A percentile compares a stretch with the other conserved stretches of the same genome.
Conservation (phyloP, 2,113 vertebrate genomes). For the Ammospiza caudacuta region DNA sequence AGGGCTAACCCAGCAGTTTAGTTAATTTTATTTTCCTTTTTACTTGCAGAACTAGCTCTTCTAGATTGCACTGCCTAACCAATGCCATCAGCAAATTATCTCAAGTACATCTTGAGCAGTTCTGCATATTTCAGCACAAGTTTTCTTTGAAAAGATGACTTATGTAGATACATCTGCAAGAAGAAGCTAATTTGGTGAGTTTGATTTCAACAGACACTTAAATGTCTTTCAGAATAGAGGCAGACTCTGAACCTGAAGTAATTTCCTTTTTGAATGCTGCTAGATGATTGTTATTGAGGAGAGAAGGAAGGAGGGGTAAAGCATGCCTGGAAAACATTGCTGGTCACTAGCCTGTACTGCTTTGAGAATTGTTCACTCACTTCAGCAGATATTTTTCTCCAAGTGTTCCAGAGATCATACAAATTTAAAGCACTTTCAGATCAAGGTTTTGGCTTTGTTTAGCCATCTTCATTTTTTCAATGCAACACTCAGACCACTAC, state of each 20-base stretch:
- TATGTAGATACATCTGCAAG: background rate
- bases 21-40: background rate
- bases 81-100: background rate
- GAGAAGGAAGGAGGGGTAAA: background rate
- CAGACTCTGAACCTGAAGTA: background rate
- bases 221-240: background rate
- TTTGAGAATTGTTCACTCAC: background rate
- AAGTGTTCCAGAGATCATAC: background rate
- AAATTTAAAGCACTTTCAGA: background rate
- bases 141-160: conserved; percentile 14
- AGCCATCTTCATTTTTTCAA: background rate
- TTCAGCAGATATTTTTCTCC: background rate
- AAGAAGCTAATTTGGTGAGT: background rate
- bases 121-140: background rate
- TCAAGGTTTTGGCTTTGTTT: background rate
- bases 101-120: background rate
- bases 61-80: background rate
- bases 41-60: background rate
- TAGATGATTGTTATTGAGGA: background rate
- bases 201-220: background rate
- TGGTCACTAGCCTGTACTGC: background rate
- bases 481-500: background rate
- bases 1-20: background rate
- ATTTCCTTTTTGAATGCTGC: background rate
- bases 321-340: background rate